Percentiles rank a stretch among this genome's conserved stretches.
These are phyloP conservation scores for Entosphenus tridentatus DNA, from an alignment of 2,113 vertebrate species.

Conservation along the genomic window DNA sequence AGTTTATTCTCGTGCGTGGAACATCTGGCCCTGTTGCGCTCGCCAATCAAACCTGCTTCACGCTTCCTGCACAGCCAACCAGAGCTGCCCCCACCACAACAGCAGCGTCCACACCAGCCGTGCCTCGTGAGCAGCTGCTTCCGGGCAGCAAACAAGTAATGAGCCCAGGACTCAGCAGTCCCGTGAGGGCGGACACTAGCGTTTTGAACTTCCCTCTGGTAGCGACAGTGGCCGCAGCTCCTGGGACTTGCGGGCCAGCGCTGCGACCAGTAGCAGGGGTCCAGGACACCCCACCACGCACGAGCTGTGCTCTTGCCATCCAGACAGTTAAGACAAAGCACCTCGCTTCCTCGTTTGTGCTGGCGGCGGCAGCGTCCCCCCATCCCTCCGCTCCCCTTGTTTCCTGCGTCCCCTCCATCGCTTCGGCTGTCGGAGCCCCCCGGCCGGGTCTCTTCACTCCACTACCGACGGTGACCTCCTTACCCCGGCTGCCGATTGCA, in stretches of 20 bases:
- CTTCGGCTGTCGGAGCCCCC: slow-evolving; percentile 22
- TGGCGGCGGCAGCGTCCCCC: slow-evolving; percentile 30
- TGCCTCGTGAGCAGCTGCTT: slow-evolving; percentile 3
- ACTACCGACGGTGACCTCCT: slow-evolving; percentile 17
- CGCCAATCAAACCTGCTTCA: too few species aligned
- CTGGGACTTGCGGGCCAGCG: background rate
- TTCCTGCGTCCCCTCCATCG: slow-evolving; percentile 25
- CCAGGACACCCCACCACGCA: slow-evolving; percentile 17
- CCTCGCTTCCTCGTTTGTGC: slow-evolving; percentile 35
- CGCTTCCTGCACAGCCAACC: too few species aligned
- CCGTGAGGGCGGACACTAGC: slow-evolving; percentile 19
- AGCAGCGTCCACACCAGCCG: too few species aligned
- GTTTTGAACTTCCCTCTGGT: slow-evolving; percentile 19
- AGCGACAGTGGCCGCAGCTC: slow-evolving; percentile 13
- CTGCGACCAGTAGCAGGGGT: slow-evolving; percentile 9
- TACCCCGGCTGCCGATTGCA: slow-evolving; percentile 16
- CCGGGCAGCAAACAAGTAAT: slow-evolving; percentile 19
- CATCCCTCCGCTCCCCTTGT: slow-evolving; percentile 23
- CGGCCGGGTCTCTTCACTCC: slow-evolving; percentile 14
- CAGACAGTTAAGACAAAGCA: slow-evolving; percentile 49
- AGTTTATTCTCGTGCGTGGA: too few species aligned
- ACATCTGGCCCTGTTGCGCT: too few species aligned
- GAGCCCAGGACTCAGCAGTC: slow-evolving; percentile 13
- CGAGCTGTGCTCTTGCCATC: slow-evolving; percentile 21
- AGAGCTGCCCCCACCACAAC: too few species aligned